Evolutionary conservation across 2,797 vertebrate genomes (phyloP).

Genomic region (Heliangelus exortis): DNA sequence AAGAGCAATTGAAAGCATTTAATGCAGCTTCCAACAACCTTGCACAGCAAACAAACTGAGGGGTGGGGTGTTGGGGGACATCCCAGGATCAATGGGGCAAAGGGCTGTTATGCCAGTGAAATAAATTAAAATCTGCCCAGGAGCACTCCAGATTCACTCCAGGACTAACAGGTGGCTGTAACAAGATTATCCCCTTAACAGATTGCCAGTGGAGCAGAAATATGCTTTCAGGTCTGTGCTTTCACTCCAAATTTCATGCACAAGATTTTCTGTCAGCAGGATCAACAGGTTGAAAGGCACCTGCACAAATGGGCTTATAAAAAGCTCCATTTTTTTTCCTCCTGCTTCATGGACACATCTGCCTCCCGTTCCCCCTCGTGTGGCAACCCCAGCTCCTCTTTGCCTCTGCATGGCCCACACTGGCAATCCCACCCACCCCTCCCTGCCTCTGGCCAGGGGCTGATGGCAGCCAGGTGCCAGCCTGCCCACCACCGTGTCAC

Average conservation of each 20-base stretch:
- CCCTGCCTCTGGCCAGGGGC: neutral
- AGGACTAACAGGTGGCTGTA: neutral
- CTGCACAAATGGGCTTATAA: neutral
- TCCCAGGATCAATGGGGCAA: neutral
- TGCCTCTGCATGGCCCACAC: neutral
- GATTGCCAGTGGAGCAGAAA: neutral
- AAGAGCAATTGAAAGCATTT: neutral
- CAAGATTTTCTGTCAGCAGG: neutral
- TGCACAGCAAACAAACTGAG: neutral
- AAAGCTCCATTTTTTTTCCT: neutral
- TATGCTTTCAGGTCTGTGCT: neutral
- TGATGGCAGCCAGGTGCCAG: neutral
- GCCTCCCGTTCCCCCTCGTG: neutral
- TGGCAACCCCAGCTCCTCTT: neutral
- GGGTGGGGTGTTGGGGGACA: neutral
- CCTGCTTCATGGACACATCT: neutral
- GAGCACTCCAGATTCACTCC: neutral
- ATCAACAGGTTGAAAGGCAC: neutral
- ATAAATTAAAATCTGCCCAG: neutral
- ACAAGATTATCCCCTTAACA: neutral
- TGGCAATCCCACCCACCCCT: neutral
- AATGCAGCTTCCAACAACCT: neutral
- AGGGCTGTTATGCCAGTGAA: neutral
- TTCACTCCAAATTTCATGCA: neutral
- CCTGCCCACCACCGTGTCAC: fast-evolving